Evolutionary conservation across 2,797 vertebrate genomes (phyloP).

Genomic region (Chelmon rostratus): DNA sequence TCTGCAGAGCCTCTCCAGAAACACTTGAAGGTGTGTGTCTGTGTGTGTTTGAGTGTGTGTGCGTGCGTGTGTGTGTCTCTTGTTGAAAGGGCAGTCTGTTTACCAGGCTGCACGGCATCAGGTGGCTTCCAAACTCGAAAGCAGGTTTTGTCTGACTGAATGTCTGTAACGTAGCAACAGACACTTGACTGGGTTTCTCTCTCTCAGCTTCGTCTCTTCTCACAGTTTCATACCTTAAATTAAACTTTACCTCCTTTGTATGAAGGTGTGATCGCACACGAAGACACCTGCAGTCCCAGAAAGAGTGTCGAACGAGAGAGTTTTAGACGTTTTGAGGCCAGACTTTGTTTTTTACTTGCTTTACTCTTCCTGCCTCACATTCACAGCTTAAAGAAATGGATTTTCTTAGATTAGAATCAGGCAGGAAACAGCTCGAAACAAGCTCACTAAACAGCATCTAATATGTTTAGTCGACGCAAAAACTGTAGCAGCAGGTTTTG

Average conservation of each 20-base stretch:
- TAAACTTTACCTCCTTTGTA: not conserved
- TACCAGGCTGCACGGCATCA: slow-evolving; percentile 22
- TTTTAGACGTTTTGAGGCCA: not conserved
- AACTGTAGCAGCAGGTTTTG: not conserved
- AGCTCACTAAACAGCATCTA: too few species aligned
- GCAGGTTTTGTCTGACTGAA: slow-evolving; percentile 31
- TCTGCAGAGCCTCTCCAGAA: slow-evolving; percentile 45
- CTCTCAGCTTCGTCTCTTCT: not conserved
- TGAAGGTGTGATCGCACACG: not conserved
- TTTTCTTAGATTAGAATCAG: not conserved
- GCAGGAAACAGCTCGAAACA: too few species aligned
- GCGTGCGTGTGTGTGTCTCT: slow-evolving; percentile 17
- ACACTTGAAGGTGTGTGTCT: slow-evolving; percentile 18
- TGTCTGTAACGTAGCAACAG: slow-evolving; percentile 49
- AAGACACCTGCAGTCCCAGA: not conserved
- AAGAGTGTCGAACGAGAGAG: not conserved
- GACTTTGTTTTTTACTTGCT: not conserved
- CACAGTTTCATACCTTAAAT: not conserved
- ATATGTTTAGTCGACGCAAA: too few species aligned
- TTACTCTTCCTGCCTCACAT: not conserved
- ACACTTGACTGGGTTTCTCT: not conserved
- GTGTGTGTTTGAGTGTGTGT: not conserved
- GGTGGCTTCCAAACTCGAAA: slow-evolving; percentile 28
- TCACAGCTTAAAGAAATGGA: not conserved
- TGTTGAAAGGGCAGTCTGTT: slow-evolving; percentile 42